Percentiles rank a stretch among this genome's conserved stretches.
Evolutionary conservation across 2,888 invertebrate genomes (phyloP).

Genomic region (Leptopterna dolabrata): DNA sequence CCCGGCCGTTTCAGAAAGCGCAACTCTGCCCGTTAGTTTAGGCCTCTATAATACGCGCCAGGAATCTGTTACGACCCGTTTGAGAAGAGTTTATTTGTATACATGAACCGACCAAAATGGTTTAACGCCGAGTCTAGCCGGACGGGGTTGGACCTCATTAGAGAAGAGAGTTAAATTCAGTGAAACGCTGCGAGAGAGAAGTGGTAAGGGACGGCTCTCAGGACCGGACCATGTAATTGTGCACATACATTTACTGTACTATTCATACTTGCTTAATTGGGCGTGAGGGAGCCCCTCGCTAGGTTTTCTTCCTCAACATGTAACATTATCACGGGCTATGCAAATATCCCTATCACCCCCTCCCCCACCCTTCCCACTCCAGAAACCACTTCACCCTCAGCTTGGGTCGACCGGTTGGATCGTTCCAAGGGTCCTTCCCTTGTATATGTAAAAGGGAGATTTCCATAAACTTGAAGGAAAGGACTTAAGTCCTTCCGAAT

Average conservation of each 20-base stretch:
- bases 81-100: conserved; percentile 19
- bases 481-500: not conserved
- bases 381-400: not conserved
- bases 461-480: conserved; percentile 35
- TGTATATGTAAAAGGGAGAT: not conserved
- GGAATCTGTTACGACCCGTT: conserved; percentile 9
- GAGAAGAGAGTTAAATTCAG: conserved; percentile 38
- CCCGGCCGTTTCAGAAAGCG: not conserved
- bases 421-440: not conserved
- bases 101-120: not conserved
- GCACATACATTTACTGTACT: conserved; percentile 35
- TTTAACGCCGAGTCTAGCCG: conserved; percentile 15
- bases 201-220: not conserved
- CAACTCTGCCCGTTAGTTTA: not conserved
- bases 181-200: not conserved
- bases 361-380: not conserved
- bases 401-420: not conserved
- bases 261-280: conserved; percentile 41
- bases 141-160: conserved; percentile 14
- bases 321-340: conserved; percentile 39
- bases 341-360: conserved; percentile 25
- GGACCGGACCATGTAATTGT: conserved; percentile 27
- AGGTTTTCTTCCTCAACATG: conserved; percentile 36
- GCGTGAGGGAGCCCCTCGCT: conserved; percentile 10
- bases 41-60: not conserved